phyloP scores from a whole-genome alignment of 2,797 vertebrate species.

The Anisognathus igniventris region DNA sequence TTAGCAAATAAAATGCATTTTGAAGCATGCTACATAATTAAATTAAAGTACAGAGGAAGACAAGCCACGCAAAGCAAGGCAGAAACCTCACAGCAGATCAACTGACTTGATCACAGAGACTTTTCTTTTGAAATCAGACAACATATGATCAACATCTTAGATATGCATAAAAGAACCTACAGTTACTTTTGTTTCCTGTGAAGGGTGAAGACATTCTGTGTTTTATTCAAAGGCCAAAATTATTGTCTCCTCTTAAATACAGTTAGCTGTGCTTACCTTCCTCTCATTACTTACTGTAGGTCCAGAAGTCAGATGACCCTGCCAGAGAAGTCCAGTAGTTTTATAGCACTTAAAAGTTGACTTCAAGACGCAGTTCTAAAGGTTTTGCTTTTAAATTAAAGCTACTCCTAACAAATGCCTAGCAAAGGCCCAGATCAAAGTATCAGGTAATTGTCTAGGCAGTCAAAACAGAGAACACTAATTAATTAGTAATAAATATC shows the following conservation, averaged over 20 bases:
- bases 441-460: conserved; percentile 26
- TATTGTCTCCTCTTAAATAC: neutral
- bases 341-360: neutral
- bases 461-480: conserved; percentile 37
- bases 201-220: neutral
- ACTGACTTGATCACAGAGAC: neutral
- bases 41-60: neutral
- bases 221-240: neutral
- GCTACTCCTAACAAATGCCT: neutral
- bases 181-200: neutral
- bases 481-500: conserved; percentile 75
- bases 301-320: neutral
- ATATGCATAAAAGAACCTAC: neutral
- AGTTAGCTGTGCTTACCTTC: conserved; percentile 34
- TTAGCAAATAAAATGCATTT: neutral
- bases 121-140: conserved; percentile 7
- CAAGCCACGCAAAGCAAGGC: neutral
- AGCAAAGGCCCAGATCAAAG: neutral
- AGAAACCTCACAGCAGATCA: neutral
- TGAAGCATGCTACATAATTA: neutral
- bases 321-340: neutral
- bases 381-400: neutral
- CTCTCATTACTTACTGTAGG: neutral
- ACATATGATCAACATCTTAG: neutral
- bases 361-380: neutral